A percentile compares a stretch with the other conserved stretches of the same genome.
Evolutionary conservation across 1,140 invertebrate genomes (phyloP).

Genomic region (Bombus ignitus): DNA sequence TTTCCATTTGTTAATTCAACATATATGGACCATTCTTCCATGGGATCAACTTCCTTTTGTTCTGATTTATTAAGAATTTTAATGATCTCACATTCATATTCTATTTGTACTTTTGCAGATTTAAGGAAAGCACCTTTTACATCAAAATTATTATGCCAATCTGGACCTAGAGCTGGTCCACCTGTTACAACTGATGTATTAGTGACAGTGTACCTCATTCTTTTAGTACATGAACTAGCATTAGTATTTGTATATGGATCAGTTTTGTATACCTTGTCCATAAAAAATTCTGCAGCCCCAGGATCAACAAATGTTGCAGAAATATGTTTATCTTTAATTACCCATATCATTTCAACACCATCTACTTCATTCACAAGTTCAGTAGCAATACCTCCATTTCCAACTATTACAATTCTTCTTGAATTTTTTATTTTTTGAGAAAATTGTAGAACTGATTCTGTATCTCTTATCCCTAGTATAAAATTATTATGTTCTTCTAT

Average conservation of each 20-base stretch:
- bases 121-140: slow-evolving; percentile 83
- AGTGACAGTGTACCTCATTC: slow-evolving; percentile 87
- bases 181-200: slow-evolving; percentile 78
- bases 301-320: slow-evolving; percentile 97
- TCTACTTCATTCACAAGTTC: slow-evolving; percentile 95
- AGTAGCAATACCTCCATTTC: slow-evolving; percentile 99
- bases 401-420: slow-evolving; percentile 91
- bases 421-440: slow-evolving; percentile 87
- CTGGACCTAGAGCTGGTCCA: slow-evolving; percentile 96
- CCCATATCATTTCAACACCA: slow-evolving; percentile 95
- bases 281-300: slow-evolving; percentile 97
- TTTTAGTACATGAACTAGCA: slow-evolving; percentile 81
- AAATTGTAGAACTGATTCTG: slow-evolving; percentile 95
- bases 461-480: slow-evolving; percentile 96
- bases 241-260: slow-evolving; percentile 58
- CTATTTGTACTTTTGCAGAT: slow-evolving; percentile 81
- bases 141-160: slow-evolving; percentile 92
- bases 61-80: slow-evolving; percentile 77
- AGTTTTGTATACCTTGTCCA: slow-evolving; percentile 80
- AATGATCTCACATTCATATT: slow-evolving; percentile 89
- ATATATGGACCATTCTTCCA: slow-evolving; percentile 87
- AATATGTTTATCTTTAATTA: slow-evolving; percentile 96
- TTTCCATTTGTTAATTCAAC: slow-evolving; percentile 90
- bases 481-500: slow-evolving; percentile 86
- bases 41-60: slow-evolving; percentile 39